Percentiles rank a stretch among this genome's conserved stretches.
Conservation (phyloP, 1,140 invertebrate genomes). For the Leptinotarsa texana region DNA sequence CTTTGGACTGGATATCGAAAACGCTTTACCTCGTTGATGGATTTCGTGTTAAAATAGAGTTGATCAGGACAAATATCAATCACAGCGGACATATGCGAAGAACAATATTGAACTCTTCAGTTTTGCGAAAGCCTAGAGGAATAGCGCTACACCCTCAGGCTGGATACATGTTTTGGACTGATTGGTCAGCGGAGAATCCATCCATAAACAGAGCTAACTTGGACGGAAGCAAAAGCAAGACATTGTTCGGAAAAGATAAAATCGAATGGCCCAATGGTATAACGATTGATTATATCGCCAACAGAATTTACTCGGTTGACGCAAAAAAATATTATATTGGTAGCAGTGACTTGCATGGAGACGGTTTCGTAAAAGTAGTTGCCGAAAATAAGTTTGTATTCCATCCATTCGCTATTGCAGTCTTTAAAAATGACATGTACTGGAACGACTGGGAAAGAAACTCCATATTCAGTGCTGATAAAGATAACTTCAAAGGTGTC, state of each 20-base stretch:
- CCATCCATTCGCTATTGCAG: conserved; percentile 84
- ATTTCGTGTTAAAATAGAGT: conserved; percentile 75
- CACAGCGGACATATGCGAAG: conserved; percentile 73
- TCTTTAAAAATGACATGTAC: conserved; percentile 79
- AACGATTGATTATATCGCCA: conserved; percentile 80
- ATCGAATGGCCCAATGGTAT: conserved; percentile 89
- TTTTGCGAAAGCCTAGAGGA: conserved; percentile 80
- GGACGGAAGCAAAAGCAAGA: conserved; percentile 77
- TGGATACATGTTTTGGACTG: conserved; percentile 90
- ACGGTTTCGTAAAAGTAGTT: conserved; percentile 73
- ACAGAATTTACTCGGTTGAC: conserved; percentile 86
- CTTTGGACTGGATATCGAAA: conserved; percentile 91
- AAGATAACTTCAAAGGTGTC: conserved; percentile 66
- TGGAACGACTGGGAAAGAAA: conserved; percentile 90
- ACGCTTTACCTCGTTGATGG: conserved; percentile 92
- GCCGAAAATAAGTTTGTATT: conserved; percentile 67
- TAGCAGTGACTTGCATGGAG: conserved; percentile 81
- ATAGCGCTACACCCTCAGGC: conserved; percentile 85
- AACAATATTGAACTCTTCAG: conserved; percentile 73
- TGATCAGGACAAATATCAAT: conserved; percentile 72
- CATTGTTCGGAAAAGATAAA: conserved; percentile 67
- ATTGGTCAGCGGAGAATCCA: conserved; percentile 81
- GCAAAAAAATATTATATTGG: conserved; percentile 81
- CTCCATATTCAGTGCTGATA: conserved; percentile 77
- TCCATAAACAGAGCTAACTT: conserved; percentile 83